Evolutionary conservation across 2,888 invertebrate genomes (phyloP).

Genomic region (Xestoiulus laeticollis): DNA sequence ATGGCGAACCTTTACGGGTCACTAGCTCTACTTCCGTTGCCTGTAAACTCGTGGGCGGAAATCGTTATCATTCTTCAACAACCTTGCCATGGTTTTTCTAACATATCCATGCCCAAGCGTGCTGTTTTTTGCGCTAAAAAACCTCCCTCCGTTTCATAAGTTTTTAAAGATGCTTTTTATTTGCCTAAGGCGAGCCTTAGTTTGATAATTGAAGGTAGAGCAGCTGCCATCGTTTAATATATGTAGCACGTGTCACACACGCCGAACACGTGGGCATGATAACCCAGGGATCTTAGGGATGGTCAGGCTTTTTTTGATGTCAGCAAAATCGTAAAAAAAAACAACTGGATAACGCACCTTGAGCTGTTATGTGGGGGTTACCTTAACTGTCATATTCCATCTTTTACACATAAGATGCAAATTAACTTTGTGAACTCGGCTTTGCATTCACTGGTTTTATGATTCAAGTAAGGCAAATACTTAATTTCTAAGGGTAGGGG

Average conservation of each 20-base stretch:
- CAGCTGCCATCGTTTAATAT: constrained; percentile 26
- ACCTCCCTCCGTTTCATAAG: constrained; percentile 6
- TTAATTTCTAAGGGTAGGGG: too few relatives aligned
- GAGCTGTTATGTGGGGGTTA: neutral
- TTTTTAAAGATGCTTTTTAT: constrained; percentile 23
- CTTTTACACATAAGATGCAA: too few relatives aligned
- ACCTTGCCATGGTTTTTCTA: neutral
- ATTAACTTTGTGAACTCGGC: neutral
- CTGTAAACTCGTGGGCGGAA: constrained; percentile 18
- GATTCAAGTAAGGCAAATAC: too few relatives aligned
- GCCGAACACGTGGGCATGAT: neutral
- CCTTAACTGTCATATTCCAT: too few relatives aligned
- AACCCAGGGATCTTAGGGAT: neutral
- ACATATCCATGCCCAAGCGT: neutral
- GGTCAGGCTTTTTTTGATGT: neutral
- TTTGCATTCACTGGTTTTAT: neutral
- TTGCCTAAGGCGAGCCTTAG: neutral
- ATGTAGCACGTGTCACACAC: constrained; percentile 26
- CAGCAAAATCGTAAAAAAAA: neutral
- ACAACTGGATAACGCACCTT: neutral
- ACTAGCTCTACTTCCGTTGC: constrained; percentile 7
- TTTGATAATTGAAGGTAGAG: constrained; percentile 17
- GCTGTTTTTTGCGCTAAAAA: neutral
- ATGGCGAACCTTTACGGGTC: constrained; percentile 18
- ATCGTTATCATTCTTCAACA: neutral